Evolutionary conservation across 2,888 invertebrate genomes (phyloP).

Genomic region (Trichopria drosophilae): DNA sequence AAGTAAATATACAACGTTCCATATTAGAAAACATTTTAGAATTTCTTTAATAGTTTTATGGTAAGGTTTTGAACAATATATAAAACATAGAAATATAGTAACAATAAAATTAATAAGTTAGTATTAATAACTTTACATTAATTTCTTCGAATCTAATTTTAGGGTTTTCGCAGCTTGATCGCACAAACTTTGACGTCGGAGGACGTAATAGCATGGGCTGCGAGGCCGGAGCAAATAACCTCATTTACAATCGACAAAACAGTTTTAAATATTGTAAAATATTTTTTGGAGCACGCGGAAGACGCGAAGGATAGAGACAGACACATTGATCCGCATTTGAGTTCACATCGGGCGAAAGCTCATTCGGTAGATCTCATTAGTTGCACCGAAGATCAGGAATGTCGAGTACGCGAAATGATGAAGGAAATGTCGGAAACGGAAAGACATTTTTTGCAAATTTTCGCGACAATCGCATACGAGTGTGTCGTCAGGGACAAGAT

Average conservation of each 20-base stretch:
- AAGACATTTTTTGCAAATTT: conserved; percentile 48
- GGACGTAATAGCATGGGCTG: conserved; percentile 70
- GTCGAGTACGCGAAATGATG: conserved; percentile 9
- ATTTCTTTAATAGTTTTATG: no score
- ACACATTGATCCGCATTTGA: conserved; percentile 16
- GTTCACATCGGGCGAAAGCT: conserved; percentile 12
- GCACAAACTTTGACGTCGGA: conserved; percentile 81
- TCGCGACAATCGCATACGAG: conserved; percentile 69
- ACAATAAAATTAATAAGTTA: no score
- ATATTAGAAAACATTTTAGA: no score
- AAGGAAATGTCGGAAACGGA: conserved; percentile 43
- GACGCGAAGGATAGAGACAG: conserved; percentile 2
- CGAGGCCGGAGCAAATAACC: conserved; percentile 68
- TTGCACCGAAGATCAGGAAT: conserved; percentile 4
- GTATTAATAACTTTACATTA: no score
- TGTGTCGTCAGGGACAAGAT: conserved; percentile 80
- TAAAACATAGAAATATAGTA: no score
- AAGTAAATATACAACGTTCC: no score
- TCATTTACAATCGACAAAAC: conserved; percentile 75
- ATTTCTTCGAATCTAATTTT: conserved; percentile 32
- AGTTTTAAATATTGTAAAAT: conserved; percentile 71
- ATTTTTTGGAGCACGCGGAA: conserved; percentile 62
- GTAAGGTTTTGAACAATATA: no score
- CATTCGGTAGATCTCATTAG: conserved; percentile 10
- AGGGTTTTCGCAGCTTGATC: conserved; percentile 75